Evolutionary conservation across 2,797 vertebrate species (phyloP), one percentile per base, ranked within the genome.

Genomic region (Ctenopoma multispine): DNA sequence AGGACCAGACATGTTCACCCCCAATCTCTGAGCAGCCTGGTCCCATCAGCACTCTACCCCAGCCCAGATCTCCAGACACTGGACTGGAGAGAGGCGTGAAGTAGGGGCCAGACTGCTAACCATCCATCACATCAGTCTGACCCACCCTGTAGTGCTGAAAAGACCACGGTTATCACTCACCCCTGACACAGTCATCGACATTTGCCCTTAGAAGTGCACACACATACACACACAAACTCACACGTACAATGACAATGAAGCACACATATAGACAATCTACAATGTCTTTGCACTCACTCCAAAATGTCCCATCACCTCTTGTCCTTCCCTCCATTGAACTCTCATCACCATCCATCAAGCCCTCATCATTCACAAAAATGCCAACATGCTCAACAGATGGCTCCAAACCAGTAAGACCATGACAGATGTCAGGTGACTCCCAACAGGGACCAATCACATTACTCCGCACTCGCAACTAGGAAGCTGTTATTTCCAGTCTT

Each of bases 131-230:
- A 20, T 77, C 78, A 63, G 56, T 88, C 84, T 85, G 90, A 92
- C 90, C 89, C 87, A 72, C 90, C 89, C 87, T 21, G 44, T 81
- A 69, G 79, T 75, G 88, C 81, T 91, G 89, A 88, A 93, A 93
- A 90, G 86, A 90, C 91, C 83, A 84, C 56, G 78, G 85, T 90
- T 92, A 93, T 94, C 92, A 92, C 87, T 95, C 92, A 93, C 89
- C 89, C 81, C 87, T 92, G 91, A 93, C 90, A 92, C 83, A 23
- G 77, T 51, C 87, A 80, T 93, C 86, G 76, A 93, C 83, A 82
- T 88, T 85, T 88, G 79, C 81, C 82, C 87, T 87, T 82, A 84
- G 50, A 78, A 48, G 48, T 55, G 12, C 73, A 20, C 76, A 11
- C 79, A 58, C 60, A 27, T 49, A 47, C 50, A 21, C 54, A 58